Evolutionary conservation across 2,888 invertebrate species (phyloP).

Genomic region (Trichogramma evanescens): DNA sequence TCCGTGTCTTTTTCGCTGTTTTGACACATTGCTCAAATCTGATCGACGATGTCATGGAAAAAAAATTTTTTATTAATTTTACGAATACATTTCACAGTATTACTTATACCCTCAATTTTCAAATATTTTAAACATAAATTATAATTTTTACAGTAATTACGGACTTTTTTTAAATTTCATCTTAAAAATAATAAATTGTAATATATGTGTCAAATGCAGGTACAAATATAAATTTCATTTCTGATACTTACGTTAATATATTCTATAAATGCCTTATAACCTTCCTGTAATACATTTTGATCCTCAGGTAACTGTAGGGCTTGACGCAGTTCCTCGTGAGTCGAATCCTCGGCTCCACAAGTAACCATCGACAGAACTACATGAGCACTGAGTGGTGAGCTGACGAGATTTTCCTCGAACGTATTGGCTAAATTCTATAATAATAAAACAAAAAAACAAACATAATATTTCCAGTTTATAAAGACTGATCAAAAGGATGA

Average conservation of each 20-base stretch:
- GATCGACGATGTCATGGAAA: no score
- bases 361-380: conserved; percentile 26
- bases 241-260: conserved; percentile 11
- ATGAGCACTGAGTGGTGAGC: conserved; percentile 29
- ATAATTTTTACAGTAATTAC: no score
- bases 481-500: neutral
- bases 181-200: conserved; percentile 24
- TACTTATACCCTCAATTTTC: no score
- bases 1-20: no score
- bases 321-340: conserved; percentile 8
- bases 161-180: conserved; percentile 26
- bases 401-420: conserved; percentile 13
- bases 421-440: neutral
- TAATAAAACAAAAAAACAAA: neutral
- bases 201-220: conserved; percentile 46
- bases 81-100: no score
- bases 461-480: neutral
- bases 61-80: no score
- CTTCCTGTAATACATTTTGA: neutral
- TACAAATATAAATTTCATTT: conserved; percentile 3
- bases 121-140: no score
- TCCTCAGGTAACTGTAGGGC: conserved; percentile 8
- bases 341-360: conserved; percentile 16
- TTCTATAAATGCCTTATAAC: conserved; percentile 14
- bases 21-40: no score